Evolutionary conservation across 1,140 invertebrate species (phyloP).

Genomic region (Gryllus bimaculatus): DNA sequence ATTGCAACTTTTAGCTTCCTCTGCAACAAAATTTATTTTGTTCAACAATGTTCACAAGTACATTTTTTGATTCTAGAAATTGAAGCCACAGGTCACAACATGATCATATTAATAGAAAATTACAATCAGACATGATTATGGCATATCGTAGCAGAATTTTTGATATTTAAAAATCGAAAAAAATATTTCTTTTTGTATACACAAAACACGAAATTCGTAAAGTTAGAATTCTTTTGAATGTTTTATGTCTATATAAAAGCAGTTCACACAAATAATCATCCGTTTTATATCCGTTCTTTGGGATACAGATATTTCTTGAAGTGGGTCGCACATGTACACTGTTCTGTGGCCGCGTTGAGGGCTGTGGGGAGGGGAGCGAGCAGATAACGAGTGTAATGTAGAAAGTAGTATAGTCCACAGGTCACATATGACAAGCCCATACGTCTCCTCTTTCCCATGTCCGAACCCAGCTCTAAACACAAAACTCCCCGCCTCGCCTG

Average conservation of each 20-base stretch:
- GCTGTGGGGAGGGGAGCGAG: background rate
- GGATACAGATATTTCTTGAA: background rate
- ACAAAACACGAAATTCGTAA: background rate
- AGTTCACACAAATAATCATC: background rate
- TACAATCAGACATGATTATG: background rate
- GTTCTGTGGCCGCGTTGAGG: background rate
- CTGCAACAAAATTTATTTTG: background rate
- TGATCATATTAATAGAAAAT: background rate
- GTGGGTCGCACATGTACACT: background rate
- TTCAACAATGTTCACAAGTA: background rate
- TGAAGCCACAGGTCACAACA: background rate
- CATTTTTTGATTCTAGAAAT: background rate
- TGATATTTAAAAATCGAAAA: background rate
- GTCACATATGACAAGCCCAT: background rate
- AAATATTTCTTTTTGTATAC: background rate
- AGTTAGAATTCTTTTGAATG: background rate
- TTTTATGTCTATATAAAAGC: background rate
- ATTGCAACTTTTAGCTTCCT: background rate
- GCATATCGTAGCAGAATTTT: slow-evolving; percentile 4
- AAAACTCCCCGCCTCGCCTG: background rate
- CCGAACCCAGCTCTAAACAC: background rate
- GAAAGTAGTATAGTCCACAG: slow-evolving; percentile 4
- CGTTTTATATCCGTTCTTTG: background rate
- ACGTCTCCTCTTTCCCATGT: background rate
- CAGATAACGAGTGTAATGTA: slow-evolving; percentile 4